phyloP scores from a whole-genome alignment of 2,113 vertebrate species.

The Fukomys damarensis region DNA sequence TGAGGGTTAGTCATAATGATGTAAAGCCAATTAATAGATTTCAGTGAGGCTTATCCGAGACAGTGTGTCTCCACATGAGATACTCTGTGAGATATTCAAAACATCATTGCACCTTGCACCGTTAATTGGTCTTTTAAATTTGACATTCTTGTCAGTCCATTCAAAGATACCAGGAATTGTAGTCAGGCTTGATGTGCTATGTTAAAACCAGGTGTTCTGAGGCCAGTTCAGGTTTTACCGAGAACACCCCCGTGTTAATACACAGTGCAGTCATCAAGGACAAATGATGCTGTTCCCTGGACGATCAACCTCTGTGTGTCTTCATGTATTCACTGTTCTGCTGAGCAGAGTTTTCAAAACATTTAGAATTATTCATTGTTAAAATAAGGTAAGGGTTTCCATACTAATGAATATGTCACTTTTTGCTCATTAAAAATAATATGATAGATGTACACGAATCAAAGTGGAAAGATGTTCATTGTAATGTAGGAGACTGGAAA shows the following conservation, averaged over 20 bases:
- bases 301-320: not conserved
- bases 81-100: not conserved
- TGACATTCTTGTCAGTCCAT: constrained; percentile 59
- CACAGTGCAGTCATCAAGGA: not conserved
- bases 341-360: not conserved
- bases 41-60: constrained; percentile 38
- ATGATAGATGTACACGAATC: not conserved
- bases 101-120: constrained; percentile 2
- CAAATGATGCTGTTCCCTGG: not conserved
- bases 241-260: not conserved
- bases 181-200: not conserved
- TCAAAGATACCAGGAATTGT: constrained; percentile 39
- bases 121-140: constrained; percentile 20
- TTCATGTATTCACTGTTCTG: not conserved
- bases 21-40: constrained; percentile 45
- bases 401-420: not conserved
- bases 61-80: not conserved
- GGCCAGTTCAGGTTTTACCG: constrained; percentile 14
- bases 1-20: not conserved
- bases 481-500: not conserved
- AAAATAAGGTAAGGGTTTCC: not conserved
- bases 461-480: not conserved
- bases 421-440: not conserved
- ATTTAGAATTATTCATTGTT: not conserved
- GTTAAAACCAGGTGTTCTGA: constrained; percentile 33